Base-by-base conservation (phyloP, 2,888 invertebrate genomes). In the Hydropsyche betteni region DNA sequence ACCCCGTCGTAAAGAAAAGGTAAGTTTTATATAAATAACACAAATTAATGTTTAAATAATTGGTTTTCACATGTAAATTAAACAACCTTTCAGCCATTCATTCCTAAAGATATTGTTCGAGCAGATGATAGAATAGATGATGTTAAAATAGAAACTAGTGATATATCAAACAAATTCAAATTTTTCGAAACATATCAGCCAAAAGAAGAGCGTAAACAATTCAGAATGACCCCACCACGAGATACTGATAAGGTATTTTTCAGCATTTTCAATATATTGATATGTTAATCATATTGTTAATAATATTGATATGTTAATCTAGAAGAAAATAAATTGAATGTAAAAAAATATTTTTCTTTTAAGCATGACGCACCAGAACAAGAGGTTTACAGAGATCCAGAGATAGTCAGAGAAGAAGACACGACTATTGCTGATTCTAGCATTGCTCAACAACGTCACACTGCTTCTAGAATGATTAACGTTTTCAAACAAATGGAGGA, bases 401-500 rank as follows among this genome's bases (percentile, higher is more conserved):
- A 90, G 76, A 90, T 94, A 51, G 91, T 91, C 3, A 89, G 94
- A 74, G 84, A 89, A 36, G 91, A 89, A 50, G 90, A 90, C 64
- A 88, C 88, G 80, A 85, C 86, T 0, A 84, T 87, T 10, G 87
- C 88, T 5, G 88, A 87, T 80, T 81, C 88, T 2, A 82, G 83
- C 4, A 83, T 84, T 38, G 87, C 87, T 0, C 89, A 90, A 76
- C 84, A 88, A 76, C 84, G 90, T 0, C 92, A 92, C 83, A 95
- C 95, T 0, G 93, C 97, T 12, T 92, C 93, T 61, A 91, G 94
- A 82, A 96, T 97, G 93, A 89, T 97, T 80, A 90, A 89, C 81
- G 94, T 96, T 80, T 97, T 97, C 89, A 89, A 96, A 0, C 93
- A 95, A 86, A 91, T 97, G 89, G 97, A 97, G 85, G 92, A 93